phyloP scores from a whole-genome alignment of 35 echinoderm and acorn worm species.

The Apostichopus parvimensis region DNA sequence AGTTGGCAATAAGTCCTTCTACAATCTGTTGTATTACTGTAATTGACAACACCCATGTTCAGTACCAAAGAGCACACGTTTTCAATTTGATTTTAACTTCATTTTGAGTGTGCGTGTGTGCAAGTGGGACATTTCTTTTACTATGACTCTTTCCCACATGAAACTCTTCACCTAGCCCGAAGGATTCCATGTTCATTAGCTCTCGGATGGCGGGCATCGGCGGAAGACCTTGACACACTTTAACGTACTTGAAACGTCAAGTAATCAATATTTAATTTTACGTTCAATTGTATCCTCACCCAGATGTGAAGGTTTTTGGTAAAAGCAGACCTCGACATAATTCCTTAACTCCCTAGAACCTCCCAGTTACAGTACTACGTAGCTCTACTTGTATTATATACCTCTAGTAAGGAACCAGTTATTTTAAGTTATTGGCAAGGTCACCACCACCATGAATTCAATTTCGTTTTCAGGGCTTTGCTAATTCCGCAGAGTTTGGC shows the following conservation, averaged over 20 bases:
- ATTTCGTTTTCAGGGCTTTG: no score
- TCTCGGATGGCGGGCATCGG: not conserved
- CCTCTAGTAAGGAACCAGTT: not conserved
- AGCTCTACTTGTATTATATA: not conserved
- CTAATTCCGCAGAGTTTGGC: no score
- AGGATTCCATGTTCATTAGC: not conserved
- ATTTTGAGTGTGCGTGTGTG: not conserved
- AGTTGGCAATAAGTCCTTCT: no score
- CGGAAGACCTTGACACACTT: not conserved
- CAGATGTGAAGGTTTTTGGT: not conserved
- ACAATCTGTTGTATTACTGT: no score
- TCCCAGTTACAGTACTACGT: not conserved
- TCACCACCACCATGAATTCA: no score
- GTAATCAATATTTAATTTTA: slow-evolving; percentile 13
- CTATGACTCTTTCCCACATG: not conserved
- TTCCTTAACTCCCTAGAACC: not conserved
- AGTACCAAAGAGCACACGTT: no score
- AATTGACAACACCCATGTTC: no score
- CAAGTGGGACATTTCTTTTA: not conserved
- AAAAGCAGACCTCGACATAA: not conserved
- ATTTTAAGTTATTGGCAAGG: not conserved
- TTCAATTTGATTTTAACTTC: not conserved
- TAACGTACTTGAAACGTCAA: not conserved
- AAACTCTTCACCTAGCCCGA: not conserved
- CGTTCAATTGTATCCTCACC: not conserved